Base-by-base conservation (phyloP, 2,113 vertebrate species). In the Brachypteracias leptosomus region DNA sequence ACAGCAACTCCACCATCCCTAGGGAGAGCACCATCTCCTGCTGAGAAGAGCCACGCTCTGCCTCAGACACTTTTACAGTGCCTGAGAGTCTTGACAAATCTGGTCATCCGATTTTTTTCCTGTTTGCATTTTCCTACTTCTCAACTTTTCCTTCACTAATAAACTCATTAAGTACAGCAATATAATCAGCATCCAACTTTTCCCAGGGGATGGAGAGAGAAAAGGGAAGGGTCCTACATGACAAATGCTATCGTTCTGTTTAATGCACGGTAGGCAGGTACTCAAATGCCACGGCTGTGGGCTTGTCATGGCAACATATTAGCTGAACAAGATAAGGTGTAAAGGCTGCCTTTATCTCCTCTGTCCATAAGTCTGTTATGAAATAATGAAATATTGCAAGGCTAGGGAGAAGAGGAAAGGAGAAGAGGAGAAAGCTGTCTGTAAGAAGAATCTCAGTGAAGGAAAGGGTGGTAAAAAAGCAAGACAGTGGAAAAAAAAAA, bases 131-230 rank as follows among this genome's bases (percentile, higher is more conserved):
- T 73, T 91, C n/a, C n/a, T 83, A n/a, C 28, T 83, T 44, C 28
- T 85, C 71, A 85, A 72, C 40, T 92, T 95, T 70, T 70, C 54
- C 67, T 90, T 83, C 58, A 80, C 71, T 88, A 85, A 91, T 51
- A 91, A 82, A 84, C 58, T 91, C 71, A 80, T 82, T 91, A 85
- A 62, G 20, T 81, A 65, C 8, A 80, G 86, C 47, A 78, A 57
- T 75, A 75, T 61, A 89, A 95, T 89, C 86, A 78, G 61, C 52
- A 85, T 72, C 24, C 13, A 22, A 8, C 78, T 93, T 86, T 74
- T 76, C 57, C 29, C 44, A 57, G 33, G 44, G 65, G 49, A 62
- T 7, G 11, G 33, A 79, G 33, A 73, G n/a, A 70, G 46, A 77
- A 89, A 79, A 88, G 5, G 20, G 38, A 84, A 89, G 46, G 46